Percentiles rank a stretch among this genome's conserved stretches.
Conservation (phyloP, 1,140 invertebrate species). For the Vanessa tameamea region DNA sequence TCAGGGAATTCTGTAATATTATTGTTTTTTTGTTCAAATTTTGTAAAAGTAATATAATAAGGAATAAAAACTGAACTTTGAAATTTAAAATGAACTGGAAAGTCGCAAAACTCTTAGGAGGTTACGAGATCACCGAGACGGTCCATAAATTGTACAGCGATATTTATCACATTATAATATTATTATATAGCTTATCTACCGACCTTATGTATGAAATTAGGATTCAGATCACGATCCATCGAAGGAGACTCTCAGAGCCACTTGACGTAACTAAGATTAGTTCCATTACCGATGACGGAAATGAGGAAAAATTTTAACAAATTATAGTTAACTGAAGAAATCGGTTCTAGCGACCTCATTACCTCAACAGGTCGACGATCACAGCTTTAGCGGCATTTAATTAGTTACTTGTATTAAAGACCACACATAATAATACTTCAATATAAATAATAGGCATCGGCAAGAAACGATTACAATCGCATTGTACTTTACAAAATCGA, state of each 20-base stretch:
- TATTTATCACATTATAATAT: not conserved
- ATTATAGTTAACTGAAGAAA: not conserved
- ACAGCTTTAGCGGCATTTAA: not conserved
- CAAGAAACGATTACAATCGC: no score
- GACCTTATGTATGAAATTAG: slow-evolving; percentile 12
- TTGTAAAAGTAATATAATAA: no score
- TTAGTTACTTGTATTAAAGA: not conserved
- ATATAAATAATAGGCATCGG: no score
- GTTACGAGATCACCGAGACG: no score
- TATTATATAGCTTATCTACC: not conserved
- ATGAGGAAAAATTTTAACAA: slow-evolving; percentile 20
- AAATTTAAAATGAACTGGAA: no score
- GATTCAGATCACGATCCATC: slow-evolving; percentile 29
- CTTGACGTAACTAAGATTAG: slow-evolving; percentile 3
- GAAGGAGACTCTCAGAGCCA: slow-evolving; percentile 36
- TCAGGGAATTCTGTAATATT: no score
- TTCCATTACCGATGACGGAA: slow-evolving; percentile 8
- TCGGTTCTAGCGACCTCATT: not conserved
- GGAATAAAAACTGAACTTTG: no score
- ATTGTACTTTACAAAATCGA: no score
- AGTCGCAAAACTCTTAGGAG: no score
- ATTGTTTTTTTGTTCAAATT: no score
- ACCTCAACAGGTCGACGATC: not conserved
- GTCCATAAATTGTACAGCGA: no score
- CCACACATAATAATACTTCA: no score